These are phyloP conservation scores for Threskiornis aethiopicus DNA, from an alignment of 2,797 vertebrate species.

Conservation along the genomic window DNA sequence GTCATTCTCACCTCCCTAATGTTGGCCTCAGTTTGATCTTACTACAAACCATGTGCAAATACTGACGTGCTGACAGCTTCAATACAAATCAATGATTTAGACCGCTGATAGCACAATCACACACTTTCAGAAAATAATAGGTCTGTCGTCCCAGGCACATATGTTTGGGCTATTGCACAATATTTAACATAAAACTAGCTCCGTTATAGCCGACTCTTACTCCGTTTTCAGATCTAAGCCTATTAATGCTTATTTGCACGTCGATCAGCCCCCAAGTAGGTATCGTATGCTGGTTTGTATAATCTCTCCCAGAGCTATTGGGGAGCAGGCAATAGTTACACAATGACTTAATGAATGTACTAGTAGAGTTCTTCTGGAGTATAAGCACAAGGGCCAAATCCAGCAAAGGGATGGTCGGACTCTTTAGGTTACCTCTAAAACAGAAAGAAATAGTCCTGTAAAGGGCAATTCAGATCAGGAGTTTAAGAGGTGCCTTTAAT, in stretches of 20 bases:
- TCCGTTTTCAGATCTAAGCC: neutral
- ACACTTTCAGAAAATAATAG: neutral
- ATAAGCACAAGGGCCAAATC: neutral
- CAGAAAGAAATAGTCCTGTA: neutral
- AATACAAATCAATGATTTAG: neutral
- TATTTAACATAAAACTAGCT: neutral
- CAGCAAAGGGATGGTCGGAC: neutral
- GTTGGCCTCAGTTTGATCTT: neutral
- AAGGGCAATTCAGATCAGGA: neutral
- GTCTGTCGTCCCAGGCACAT: neutral
- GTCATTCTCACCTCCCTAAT: neutral
- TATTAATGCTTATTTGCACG: neutral
- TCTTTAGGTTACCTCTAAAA: neutral
- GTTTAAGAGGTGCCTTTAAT: conserved; percentile 10
- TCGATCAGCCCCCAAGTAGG: neutral
- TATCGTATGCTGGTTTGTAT: neutral
- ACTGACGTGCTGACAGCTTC: conserved; percentile 17
- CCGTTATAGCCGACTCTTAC: neutral
- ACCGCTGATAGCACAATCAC: neutral
- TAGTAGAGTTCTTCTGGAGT: neutral
- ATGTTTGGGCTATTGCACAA: neutral
- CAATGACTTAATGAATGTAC: neutral
- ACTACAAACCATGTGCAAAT: conserved; percentile 12
- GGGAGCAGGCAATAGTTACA: neutral
- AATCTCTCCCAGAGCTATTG: neutral